Evolutionary conservation across 2,797 vertebrate species (phyloP).

Genomic region (Okamejei kenojei): DNA sequence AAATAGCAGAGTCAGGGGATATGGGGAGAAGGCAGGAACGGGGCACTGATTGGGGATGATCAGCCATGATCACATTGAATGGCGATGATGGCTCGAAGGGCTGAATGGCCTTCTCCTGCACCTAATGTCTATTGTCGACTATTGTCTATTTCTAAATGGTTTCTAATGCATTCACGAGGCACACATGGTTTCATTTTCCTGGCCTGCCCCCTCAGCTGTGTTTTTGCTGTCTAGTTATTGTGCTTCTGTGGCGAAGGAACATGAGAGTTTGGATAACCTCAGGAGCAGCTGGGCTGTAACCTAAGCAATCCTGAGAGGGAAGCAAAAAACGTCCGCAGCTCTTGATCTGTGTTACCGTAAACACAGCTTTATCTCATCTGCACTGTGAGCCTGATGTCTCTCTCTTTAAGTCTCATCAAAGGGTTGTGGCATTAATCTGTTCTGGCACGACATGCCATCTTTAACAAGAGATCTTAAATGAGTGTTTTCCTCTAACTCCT

Average conservation of each 20-base stretch:
- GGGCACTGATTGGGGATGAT: no score
- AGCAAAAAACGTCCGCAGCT: neutral
- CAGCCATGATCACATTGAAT: no score
- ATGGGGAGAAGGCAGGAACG: no score
- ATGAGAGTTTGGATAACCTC: constrained; percentile 26
- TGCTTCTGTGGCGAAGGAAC: neutral
- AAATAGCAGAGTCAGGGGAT: no score
- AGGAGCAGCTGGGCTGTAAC: neutral
- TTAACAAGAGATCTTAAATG: constrained; percentile 8
- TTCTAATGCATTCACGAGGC: neutral
- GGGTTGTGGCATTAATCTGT: neutral
- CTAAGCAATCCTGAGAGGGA: neutral
- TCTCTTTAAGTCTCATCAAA: neutral
- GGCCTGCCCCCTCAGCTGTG: neutral
- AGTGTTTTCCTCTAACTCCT: constrained; percentile 9
- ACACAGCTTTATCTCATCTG: constrained; percentile 30
- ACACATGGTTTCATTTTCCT: neutral
- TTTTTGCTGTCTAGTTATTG: neutral
- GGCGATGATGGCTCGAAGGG: no score
- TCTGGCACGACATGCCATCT: neutral
- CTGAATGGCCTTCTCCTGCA: no score
- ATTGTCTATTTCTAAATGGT: neutral
- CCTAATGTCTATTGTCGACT: no score
- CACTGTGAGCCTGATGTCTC: neutral
- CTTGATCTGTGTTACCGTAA: constrained; percentile 9